Evolutionary conservation across 2,797 vertebrate species (phyloP).

Genomic region (Hypotaenidia okinawae): DNA sequence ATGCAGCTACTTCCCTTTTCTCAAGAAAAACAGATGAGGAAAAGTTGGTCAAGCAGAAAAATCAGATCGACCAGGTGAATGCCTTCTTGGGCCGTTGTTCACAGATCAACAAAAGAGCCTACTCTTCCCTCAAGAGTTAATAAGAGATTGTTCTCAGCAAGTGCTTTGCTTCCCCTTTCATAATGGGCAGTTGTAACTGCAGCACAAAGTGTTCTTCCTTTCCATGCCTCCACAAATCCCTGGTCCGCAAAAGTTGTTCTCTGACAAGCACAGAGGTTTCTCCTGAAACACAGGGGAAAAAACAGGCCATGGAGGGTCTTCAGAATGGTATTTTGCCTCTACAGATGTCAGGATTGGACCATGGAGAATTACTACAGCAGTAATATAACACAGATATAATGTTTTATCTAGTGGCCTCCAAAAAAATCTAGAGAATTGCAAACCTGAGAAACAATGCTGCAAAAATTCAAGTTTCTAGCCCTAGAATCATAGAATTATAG

Average conservation of each 20-base stretch:
- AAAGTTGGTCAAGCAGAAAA: background rate
- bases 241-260: background rate
- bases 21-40: background rate
- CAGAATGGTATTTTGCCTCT: background rate
- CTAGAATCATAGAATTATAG: no score
- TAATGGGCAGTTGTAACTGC: background rate
- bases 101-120: background rate
- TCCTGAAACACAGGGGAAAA: background rate
- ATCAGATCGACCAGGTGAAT: background rate
- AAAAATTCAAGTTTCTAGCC: background rate
- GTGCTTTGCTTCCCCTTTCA: background rate
- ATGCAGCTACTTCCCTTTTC: background rate
- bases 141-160: background rate
- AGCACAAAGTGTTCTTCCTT: background rate
- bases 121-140: background rate
- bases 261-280: background rate
- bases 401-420: background rate
- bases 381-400: background rate
- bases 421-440: background rate
- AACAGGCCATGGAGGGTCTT: background rate
- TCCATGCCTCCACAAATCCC: background rate
- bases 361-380: background rate
- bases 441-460: background rate
- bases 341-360: background rate
- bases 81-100: background rate